Evolutionary conservation across 1,140 invertebrate species (phyloP).

Genomic region (Drosophila busckii): DNA sequence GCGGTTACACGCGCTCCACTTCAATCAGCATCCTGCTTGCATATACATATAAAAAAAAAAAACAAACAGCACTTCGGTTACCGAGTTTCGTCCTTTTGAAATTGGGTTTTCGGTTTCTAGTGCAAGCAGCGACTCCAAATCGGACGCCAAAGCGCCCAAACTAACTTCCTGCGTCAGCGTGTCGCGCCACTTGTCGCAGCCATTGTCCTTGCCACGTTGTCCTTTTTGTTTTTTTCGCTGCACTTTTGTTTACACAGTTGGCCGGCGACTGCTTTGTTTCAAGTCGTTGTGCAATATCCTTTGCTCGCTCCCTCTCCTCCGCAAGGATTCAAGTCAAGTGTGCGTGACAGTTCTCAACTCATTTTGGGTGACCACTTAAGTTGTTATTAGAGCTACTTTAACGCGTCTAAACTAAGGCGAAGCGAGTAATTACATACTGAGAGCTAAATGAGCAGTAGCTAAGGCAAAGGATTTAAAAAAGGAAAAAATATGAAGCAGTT

Average conservation of each 20-base stretch:
- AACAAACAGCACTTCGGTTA: slow-evolving; percentile 17
- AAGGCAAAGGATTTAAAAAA: no score
- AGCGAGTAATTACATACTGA: no score
- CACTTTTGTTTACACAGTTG: slow-evolving; percentile 52
- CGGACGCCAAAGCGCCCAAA: no score
- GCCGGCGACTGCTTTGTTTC: slow-evolving; percentile 13
- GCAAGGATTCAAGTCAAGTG: neutral
- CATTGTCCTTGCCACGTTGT: slow-evolving; percentile 10
- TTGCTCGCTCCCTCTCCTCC: neutral
- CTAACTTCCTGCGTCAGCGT: slow-evolving; percentile 21
- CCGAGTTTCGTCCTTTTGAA: slow-evolving; percentile 13
- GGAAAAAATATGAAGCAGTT: no score
- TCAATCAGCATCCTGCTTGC: neutral
- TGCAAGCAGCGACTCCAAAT: slow-evolving; percentile 17
- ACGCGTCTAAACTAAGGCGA: no score
- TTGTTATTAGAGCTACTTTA: no score
- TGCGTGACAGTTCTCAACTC: slow-evolving; percentile 6
- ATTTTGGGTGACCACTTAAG: no score
- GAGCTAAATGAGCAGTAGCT: no score
- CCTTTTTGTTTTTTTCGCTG: slow-evolving; percentile 26
- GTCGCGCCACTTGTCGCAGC: slow-evolving; percentile 39
- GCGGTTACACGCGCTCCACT: neutral
- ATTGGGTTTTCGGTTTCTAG: slow-evolving; percentile 43
- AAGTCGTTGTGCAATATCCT: slow-evolving; percentile 42
- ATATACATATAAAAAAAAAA: slow-evolving; percentile 3